Percentiles rank a stretch among this genome's conserved stretches.
Evolutionary conservation across 2,797 vertebrate genomes (phyloP).

Genomic region (Pseudopleuronectes americanus): DNA sequence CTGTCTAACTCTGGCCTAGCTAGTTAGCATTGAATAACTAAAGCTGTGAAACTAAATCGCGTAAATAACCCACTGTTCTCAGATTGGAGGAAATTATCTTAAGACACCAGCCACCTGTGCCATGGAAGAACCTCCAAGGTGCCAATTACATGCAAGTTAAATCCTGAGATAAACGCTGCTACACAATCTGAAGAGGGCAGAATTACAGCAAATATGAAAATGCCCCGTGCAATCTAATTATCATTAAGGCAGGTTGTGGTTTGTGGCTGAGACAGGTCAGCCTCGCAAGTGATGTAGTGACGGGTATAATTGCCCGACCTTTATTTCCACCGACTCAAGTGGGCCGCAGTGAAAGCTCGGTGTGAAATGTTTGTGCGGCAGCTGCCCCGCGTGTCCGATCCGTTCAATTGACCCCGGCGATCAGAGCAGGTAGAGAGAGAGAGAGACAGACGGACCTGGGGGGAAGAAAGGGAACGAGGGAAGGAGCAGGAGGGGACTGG

Average conservation of each 20-base stretch:
- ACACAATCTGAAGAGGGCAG: slow-evolving; percentile 80
- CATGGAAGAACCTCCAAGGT: slow-evolving; percentile 63
- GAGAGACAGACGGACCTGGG: slow-evolving; percentile 44
- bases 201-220: slow-evolving; percentile 91
- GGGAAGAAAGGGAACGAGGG: not conserved
- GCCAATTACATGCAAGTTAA: slow-evolving; percentile 88
- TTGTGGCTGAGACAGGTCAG: slow-evolving; percentile 60
- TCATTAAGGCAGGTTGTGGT: slow-evolving; percentile 80
- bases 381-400: slow-evolving; percentile 79
- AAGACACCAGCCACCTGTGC: slow-evolving; percentile 76
- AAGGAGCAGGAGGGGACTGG: slow-evolving; percentile 5
- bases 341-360: slow-evolving; percentile 57
- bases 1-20: no score
- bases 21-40: not conserved
- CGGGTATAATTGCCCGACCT: slow-evolving; percentile 48
- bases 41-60: slow-evolving; percentile 8
- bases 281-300: slow-evolving; percentile 8
- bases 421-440: slow-evolving; percentile 90
- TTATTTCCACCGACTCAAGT: slow-evolving; percentile 15
- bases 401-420: slow-evolving; percentile 89
- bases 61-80: slow-evolving; percentile 24
- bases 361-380: slow-evolving; percentile 84
- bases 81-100: slow-evolving; percentile 46
- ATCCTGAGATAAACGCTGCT: slow-evolving; percentile 88
- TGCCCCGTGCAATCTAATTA: slow-evolving; percentile 87